These are phyloP conservation scores for Caradrina clavipalpis DNA, from an alignment of 2,888 invertebrate genomes.

Conservation along the genomic window DNA sequence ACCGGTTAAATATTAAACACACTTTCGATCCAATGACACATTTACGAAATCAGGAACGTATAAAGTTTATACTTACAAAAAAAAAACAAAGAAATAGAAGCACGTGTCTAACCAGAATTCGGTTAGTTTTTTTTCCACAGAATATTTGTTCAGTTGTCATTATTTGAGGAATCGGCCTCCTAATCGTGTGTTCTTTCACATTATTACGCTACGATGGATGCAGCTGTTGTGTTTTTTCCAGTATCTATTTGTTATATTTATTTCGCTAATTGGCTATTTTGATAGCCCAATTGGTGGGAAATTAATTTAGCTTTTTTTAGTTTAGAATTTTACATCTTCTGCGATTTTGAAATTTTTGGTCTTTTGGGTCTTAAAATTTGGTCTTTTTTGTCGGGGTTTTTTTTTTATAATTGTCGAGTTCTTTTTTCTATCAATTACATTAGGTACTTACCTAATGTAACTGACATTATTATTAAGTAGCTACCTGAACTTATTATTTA, in stretches of 20 bases:
- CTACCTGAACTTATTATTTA: neutral
- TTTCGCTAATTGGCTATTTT: slow-evolving; percentile 74
- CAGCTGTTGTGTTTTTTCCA: slow-evolving; percentile 78
- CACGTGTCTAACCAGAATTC: slow-evolving; percentile 63
- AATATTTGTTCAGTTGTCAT: slow-evolving; percentile 82
- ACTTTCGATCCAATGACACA: slow-evolving; percentile 20
- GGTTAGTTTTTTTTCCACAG: slow-evolving; percentile 68
- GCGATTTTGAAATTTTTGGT: neutral
- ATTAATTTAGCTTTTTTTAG: slow-evolving; percentile 34
- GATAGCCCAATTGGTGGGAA: slow-evolving; percentile 50
- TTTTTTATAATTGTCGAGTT: neutral
- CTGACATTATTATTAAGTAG: neutral
- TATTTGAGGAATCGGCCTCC: slow-evolving; percentile 76
- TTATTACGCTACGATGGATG: slow-evolving; percentile 75
- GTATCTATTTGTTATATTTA: slow-evolving; percentile 62
- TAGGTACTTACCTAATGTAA: too few relatives aligned
- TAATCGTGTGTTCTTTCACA: slow-evolving; percentile 73
- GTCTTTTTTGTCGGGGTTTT: neutral
- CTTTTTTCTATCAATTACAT: neutral
- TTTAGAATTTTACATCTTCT: neutral
- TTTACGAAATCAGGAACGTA: slow-evolving; percentile 2
- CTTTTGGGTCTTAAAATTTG: neutral
- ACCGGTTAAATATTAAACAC: neutral
- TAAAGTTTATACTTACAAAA: slow-evolving; percentile 7
- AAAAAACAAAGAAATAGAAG: slow-evolving; percentile 42